These are phyloP conservation scores for Lagenorhynchus albirostris DNA, from an alignment of 2,113 vertebrate genomes.

Conservation along the genomic window DNA sequence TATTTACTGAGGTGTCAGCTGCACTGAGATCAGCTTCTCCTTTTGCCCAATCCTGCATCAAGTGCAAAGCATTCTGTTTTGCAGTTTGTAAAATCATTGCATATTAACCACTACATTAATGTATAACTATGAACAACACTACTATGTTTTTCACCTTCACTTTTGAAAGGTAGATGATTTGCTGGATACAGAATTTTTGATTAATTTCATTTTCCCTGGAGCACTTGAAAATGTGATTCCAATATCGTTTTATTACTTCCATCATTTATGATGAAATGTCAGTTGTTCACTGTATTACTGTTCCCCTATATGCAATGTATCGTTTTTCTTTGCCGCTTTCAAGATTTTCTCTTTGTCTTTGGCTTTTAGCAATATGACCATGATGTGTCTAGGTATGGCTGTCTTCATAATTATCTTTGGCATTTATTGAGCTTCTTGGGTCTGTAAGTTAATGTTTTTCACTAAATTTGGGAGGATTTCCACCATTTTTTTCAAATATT, in stretches of 20 bases:
- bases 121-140: background rate
- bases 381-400: background rate
- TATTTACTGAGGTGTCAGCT: background rate
- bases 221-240: background rate
- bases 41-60: background rate
- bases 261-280: background rate
- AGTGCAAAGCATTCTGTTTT: background rate
- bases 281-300: background rate
- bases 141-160: background rate
- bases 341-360: slow-evolving; percentile 31
- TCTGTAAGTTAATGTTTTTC: background rate
- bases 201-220: background rate
- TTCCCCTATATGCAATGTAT: background rate
- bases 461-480: background rate
- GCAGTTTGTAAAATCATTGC: background rate
- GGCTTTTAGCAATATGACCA: background rate
- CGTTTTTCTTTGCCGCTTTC: background rate
- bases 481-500: background rate
- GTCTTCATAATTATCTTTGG: background rate
- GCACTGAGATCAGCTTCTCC: background rate
- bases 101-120: background rate
- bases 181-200: background rate
- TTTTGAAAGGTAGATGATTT: background rate
- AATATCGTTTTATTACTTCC: background rate
- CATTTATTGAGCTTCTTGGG: background rate